A percentile compares a stretch with the other conserved stretches of the same genome.
Evolutionary conservation across 1,140 invertebrate species (phyloP).

Genomic region (Drosophila bipectinata): DNA sequence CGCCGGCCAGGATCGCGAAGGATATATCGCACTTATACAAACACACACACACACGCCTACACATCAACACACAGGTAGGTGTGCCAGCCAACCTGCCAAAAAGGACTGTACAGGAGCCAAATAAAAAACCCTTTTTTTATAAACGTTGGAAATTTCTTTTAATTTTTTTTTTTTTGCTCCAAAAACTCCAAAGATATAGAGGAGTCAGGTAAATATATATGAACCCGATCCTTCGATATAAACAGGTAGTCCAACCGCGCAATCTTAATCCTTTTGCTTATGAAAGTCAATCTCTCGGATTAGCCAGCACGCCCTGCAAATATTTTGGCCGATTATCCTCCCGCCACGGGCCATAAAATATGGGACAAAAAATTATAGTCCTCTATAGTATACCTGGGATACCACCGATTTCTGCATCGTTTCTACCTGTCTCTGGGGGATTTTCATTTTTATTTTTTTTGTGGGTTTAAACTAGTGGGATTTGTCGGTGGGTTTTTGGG

Average conservation of each 20-base stretch:
- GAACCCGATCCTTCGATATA: neutral
- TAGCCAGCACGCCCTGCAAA: constrained; percentile 76
- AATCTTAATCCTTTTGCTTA: constrained; percentile 77
- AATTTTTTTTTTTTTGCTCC: constrained; percentile 24
- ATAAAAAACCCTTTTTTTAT: constrained; percentile 52
- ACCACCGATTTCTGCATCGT: neutral
- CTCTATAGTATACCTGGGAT: neutral
- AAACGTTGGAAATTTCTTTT: neutral
- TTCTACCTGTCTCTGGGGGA: constrained; percentile 16
- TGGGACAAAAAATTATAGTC: constrained; percentile 20
- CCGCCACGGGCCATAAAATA: constrained; percentile 55
- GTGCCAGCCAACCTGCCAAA: constrained; percentile 31
- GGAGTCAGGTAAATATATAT: constrained; percentile 7
- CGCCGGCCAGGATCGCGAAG: neutral
- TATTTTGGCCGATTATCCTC: constrained; percentile 79
- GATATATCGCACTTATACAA: neutral
- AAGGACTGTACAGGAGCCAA: constrained; percentile 21
- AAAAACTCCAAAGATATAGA: constrained; percentile 1
- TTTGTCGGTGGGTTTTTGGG: neutral
- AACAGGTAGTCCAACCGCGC: constrained; percentile 53
- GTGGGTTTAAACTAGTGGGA: constrained; percentile 3
- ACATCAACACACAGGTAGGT: neutral
- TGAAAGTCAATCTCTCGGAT: constrained; percentile 76
- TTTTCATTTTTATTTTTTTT: constrained; percentile 31
- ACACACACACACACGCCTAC: too few relatives aligned